Conservation (phyloP, 2,888 invertebrate species). For the Hecatera dysodea region DNA sequence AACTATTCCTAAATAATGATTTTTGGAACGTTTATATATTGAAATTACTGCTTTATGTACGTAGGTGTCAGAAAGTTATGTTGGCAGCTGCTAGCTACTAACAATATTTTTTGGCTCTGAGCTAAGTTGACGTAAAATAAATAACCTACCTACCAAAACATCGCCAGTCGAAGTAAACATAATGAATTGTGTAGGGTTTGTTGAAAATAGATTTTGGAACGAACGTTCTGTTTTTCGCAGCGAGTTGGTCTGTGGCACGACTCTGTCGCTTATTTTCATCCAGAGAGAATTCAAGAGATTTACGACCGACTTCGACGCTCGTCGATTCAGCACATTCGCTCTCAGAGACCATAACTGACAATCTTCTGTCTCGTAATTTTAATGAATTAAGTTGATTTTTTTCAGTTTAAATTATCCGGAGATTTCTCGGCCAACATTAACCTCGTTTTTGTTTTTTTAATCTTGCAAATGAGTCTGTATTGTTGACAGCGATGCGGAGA, state of each 20-base stretch:
- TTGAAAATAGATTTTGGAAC: slow-evolving; percentile 34
- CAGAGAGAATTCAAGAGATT: slow-evolving; percentile 84
- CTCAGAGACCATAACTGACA: slow-evolving; percentile 85
- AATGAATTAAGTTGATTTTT: slow-evolving; percentile 81
- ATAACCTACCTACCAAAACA: slow-evolving; percentile 29
- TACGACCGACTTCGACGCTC: slow-evolving; percentile 85
- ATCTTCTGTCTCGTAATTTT: slow-evolving; percentile 86
- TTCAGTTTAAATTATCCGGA: slow-evolving; percentile 64
- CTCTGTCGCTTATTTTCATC: slow-evolving; percentile 85
- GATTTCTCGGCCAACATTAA: slow-evolving; percentile 56
- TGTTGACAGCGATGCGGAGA: slow-evolving; percentile 63
- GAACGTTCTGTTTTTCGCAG: slow-evolving; percentile 55
- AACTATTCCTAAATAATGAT: not conserved
- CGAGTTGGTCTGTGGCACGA: slow-evolving; percentile 64
- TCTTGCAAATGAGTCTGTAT: slow-evolving; percentile 47
- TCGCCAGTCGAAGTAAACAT: slow-evolving; percentile 10
- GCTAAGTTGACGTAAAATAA: slow-evolving; percentile 30
- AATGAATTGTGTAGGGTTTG: not conserved
- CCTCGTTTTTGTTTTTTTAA: slow-evolving; percentile 55
- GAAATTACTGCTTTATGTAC: not conserved
- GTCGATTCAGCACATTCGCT: slow-evolving; percentile 87
- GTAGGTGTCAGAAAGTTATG: not conserved
- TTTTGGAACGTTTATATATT: slow-evolving; percentile 1
- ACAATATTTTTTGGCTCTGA: slow-evolving; percentile 22
- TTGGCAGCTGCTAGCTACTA: not conserved